Conservation (phyloP, 2,113 vertebrate species). For the Crotalus horridus region DNA sequence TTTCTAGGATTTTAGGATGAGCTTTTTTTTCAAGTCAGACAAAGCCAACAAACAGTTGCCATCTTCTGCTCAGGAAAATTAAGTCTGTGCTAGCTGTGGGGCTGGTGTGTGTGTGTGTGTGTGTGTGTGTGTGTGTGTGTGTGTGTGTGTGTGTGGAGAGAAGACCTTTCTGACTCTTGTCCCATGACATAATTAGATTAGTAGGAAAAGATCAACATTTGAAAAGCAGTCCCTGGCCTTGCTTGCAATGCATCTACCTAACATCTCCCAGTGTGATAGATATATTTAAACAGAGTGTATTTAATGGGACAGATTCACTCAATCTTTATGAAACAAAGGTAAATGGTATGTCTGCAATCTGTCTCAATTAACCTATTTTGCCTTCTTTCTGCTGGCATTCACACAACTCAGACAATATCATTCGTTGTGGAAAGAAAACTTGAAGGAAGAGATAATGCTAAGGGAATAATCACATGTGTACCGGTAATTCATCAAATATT, state of each 20-base stretch:
- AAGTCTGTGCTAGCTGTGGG: background rate
- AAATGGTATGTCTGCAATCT: background rate
- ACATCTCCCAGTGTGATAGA: background rate
- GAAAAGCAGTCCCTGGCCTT: background rate
- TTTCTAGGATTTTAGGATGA: background rate
- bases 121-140: too few species aligned
- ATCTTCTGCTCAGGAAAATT: background rate
- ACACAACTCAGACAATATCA: background rate
- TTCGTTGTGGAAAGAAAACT: background rate
- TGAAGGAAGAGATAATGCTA: background rate
- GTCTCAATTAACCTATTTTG: background rate
- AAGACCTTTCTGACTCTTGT: background rate
- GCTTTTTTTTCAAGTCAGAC: background rate
- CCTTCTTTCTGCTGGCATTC: background rate
- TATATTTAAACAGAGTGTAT: background rate
- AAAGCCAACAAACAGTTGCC: background rate
- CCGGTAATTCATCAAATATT: background rate
- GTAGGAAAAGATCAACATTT: background rate
- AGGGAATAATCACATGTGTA: background rate
- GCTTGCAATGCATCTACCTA: background rate
- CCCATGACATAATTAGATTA: background rate
- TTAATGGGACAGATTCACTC: background rate
- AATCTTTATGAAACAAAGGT: background rate
- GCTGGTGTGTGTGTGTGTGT: too few species aligned
- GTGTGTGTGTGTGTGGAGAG: background rate